Evolutionary conservation across 2,113 vertebrate species (phyloP), one percentile per base, ranked within the genome.

Genomic region (Atherinomorus stipes): DNA sequence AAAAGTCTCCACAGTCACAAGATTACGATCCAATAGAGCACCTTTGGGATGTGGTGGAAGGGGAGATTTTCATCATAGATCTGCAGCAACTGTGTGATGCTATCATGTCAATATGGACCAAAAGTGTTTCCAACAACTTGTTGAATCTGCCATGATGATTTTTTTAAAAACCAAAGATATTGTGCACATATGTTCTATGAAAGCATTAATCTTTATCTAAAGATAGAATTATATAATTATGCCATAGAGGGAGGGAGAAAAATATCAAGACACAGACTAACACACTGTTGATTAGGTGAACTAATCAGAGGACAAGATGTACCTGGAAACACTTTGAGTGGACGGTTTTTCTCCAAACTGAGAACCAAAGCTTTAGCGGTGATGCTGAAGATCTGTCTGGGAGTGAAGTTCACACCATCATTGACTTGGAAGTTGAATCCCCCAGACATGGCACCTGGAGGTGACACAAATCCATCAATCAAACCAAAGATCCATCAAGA

Each of bases 391-490:
- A 95, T 96, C 76, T 97, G 95, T 31, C 74, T 74, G 37, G 96
- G 94, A 83, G 94, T 91, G 66, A 95, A 96, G 88, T 98, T 98
- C 87, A 97, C 86, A 44, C 96, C 96, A 40, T 98, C 96, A 15
- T 96, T 97, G 37, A 97, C 95, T 81, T 97, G 95, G 84, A 99
- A 98, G 88, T 49, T 96, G 88, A 98, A 99, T 10, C 96, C 95
- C 88, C 96, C 96, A 64, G 95, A 95, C 93, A 94, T 92, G 60
- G 96, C 81, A 65, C 97, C 97, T 99, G 82, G 21, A 66, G 61
- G 54, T 64, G 72, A 58, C 18, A 37, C 52, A 68, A 73, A 56
- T 23, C 23, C 52, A 45, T 21, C 15, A 61, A 51, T 58, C 0
- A 19, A 77, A 51, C 40, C 0, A 11, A 13, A 9, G 23, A 71